Conservation (phyloP, 2,888 invertebrate species). For the Hirtodrosophila cameraria region DNA sequence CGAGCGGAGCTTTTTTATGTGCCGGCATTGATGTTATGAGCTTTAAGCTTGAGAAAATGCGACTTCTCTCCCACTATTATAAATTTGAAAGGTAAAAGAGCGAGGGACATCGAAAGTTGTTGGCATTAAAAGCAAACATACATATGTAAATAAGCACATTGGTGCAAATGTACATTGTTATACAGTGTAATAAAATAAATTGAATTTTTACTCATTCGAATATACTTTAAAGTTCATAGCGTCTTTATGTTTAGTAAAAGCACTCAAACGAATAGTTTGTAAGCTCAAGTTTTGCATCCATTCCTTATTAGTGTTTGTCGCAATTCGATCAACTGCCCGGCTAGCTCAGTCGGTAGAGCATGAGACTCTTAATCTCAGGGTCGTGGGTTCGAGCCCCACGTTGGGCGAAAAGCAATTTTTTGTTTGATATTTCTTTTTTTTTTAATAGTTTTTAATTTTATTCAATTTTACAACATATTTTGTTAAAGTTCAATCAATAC, state of each 20-base stretch:
- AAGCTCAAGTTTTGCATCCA: too few species aligned
- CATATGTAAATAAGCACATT: neutral
- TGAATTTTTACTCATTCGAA: too few species aligned
- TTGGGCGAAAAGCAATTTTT: slow-evolving; percentile 75
- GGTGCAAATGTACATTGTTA: neutral
- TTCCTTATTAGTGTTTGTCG: too few species aligned
- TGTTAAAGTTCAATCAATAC: too few species aligned
- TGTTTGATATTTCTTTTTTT: neutral
- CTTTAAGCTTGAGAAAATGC: slow-evolving; percentile 28
- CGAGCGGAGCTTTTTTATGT: slow-evolving; percentile 29
- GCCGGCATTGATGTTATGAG: slow-evolving; percentile 9
- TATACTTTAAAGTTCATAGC: too few species aligned
- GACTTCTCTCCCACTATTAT: slow-evolving; percentile 16
- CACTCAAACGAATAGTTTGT: too few species aligned
- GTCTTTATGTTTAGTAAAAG: too few species aligned
- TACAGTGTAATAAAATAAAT: neutral
- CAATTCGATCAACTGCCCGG: slow-evolving; percentile 71
- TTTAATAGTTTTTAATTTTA: too few species aligned
- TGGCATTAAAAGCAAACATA: slow-evolving; percentile 45
- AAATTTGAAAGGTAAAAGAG: slow-evolving; percentile 38
- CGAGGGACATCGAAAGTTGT: slow-evolving; percentile 56
- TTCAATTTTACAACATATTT: too few species aligned
- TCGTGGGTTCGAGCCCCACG: slow-evolving; percentile 85
- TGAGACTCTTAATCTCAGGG: slow-evolving; percentile 85
- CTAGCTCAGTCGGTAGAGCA: slow-evolving; percentile 85